Conservation (phyloP, 2,888 invertebrate species). For the Stenodema calcarata region DNA sequence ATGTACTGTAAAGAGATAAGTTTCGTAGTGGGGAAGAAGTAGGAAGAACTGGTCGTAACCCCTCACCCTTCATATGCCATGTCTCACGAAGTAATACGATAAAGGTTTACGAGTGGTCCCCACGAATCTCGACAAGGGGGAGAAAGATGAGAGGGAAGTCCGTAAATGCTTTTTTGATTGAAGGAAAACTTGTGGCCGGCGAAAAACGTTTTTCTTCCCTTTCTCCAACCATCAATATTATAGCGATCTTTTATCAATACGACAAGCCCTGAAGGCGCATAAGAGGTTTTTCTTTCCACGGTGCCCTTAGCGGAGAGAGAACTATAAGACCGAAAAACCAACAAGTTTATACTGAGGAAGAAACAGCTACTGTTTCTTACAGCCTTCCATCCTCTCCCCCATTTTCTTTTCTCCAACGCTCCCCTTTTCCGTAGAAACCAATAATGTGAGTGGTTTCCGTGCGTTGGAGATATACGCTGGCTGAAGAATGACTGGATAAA, state of each 20-base stretch:
- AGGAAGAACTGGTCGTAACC: not conserved
- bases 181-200: not conserved
- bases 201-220: not conserved
- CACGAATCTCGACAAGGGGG: not conserved
- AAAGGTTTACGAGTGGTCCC: constrained; percentile 7
- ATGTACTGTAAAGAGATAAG: not conserved
- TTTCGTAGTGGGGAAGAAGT: not conserved
- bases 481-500: not conserved
- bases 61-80: not conserved
- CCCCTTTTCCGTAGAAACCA: not conserved
- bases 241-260: constrained; percentile 18
- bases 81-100: not conserved
- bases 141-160: not conserved
- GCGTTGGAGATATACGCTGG: not conserved
- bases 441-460: not conserved
- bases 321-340: not conserved
- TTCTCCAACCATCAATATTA: not conserved
- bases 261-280: not conserved
- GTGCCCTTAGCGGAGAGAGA: not conserved
- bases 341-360: not conserved
- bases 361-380: not conserved
- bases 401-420: not conserved
- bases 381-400: not conserved
- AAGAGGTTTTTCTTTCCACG: not conserved
- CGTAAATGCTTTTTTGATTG: not conserved